Percentiles rank a stretch among this genome's conserved stretches.
Evolutionary conservation across 2,797 vertebrate genomes (phyloP).

Genomic region (Epinephelus coioides): DNA sequence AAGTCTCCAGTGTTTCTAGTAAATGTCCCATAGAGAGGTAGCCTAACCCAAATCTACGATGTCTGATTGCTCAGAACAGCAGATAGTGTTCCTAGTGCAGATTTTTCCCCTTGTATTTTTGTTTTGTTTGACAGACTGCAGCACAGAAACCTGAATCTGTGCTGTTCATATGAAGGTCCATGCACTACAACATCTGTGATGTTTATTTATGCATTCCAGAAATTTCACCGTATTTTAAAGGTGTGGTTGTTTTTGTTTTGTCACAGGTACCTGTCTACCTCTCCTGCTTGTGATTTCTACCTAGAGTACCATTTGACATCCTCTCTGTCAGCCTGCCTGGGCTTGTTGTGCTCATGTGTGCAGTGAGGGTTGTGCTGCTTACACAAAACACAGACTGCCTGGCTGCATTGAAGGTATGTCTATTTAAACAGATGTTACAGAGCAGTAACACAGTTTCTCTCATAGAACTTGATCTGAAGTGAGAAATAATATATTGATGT

Average conservation of each 20-base stretch:
- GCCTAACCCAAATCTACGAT: not conserved
- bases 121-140: not conserved
- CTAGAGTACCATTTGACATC: not conserved
- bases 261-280: not conserved
- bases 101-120: not conserved
- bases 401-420: not conserved
- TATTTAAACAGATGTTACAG: not conserved
- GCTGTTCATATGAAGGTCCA: not conserved
- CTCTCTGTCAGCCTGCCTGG: slow-evolving; percentile 4
- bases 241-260: not conserved
- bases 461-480: not conserved
- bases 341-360: slow-evolving; percentile 12
- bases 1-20: not conserved
- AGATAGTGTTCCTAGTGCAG: not conserved
- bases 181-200: not conserved
- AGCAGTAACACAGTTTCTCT: no score
- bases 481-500: not conserved
- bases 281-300: not conserved
- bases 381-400: not conserved
- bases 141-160: not conserved
- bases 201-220: not conserved
- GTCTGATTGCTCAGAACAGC: not conserved
- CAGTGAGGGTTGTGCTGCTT: not conserved
- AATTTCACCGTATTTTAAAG: not conserved
- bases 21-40: not conserved